A percentile compares a stretch with the other conserved stretches of the same genome.
Conservation (phyloP, 2,113 vertebrate genomes). For the Empidonax alnorum region DNA sequence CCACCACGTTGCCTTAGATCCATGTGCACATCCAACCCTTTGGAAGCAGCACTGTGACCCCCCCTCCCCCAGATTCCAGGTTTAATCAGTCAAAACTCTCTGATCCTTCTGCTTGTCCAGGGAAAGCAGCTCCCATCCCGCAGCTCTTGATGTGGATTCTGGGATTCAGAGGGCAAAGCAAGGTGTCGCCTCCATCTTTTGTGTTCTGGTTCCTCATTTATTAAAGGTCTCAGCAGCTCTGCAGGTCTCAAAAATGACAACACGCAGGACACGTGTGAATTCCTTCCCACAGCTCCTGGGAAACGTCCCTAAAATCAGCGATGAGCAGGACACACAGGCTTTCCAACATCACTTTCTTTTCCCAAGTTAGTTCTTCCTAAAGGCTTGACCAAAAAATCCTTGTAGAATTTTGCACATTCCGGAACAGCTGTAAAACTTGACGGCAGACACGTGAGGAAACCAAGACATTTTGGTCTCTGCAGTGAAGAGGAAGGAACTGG, state of each 20-base stretch:
- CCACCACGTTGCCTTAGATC: not conserved
- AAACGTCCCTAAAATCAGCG: accelerated
- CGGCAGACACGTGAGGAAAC: not conserved
- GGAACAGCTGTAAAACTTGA: not conserved
- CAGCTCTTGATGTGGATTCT: not conserved
- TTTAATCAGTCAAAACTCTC: not conserved
- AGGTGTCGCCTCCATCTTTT: not conserved
- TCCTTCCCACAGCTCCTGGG: not conserved
- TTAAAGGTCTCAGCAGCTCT: accelerated
- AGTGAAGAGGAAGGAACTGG: not conserved
- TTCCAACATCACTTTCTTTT: not conserved
- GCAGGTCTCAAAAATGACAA: not conserved
- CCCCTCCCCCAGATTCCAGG: not conserved
- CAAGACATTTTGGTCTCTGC: accelerated
- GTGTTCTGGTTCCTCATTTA: not conserved
- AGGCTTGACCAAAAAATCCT: not conserved
- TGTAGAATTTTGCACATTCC: not conserved
- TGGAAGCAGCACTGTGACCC: not conserved
- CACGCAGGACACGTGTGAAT: not conserved
- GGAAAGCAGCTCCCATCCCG: not conserved
- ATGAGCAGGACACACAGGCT: not conserved
- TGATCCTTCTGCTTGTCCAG: not conserved
- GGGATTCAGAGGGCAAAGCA: not conserved
- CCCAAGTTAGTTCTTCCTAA: not conserved
- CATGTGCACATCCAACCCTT: not conserved